A percentile compares a stretch with the other conserved stretches of the same genome.
These are phyloP conservation scores for Pantelozetes paolii DNA, from an alignment of 2,888 invertebrate species.

Conservation along the genomic window DNA sequence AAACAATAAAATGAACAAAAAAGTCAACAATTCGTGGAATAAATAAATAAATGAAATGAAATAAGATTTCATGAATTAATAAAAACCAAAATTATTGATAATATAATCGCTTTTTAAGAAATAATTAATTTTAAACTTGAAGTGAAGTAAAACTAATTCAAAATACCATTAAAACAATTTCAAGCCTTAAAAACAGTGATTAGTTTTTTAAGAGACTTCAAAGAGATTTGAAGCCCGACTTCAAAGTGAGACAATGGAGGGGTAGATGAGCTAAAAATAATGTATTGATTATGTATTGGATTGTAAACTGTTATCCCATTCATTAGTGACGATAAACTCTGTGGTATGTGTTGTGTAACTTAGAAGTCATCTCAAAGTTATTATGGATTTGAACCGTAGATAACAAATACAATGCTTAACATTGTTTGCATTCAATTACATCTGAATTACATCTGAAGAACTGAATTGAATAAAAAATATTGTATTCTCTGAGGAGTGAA, in stretches of 20 bases:
- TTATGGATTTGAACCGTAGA: not conserved
- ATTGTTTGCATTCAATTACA: not conserved
- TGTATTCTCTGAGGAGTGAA: not conserved
- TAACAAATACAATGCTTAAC: not conserved
- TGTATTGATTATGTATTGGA: conserved; percentile 27
- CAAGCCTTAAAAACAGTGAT: no score
- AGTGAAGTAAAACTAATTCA: no score
- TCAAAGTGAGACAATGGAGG: not conserved
- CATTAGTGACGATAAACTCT: not conserved
- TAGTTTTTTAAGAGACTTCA: no score
- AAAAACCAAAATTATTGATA: not conserved
- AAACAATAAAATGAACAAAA: not conserved
- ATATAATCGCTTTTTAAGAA: not conserved
- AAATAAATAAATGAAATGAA: not conserved
- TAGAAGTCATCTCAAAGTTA: not conserved
- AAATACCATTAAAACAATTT: no score
- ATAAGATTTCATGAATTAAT: not conserved
- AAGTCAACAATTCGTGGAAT: not conserved
- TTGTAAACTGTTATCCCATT: not conserved
- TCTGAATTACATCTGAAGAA: not conserved
- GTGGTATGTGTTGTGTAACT: not conserved
- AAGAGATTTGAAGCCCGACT: not conserved
- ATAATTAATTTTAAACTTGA: no score
- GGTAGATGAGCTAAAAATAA: not conserved
- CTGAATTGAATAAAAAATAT: not conserved